Evolutionary conservation across 64 coral and sea anemone genomes (phyloP), one percentile per base, ranked within the genome.

Genomic region (Montipora capricornis): DNA sequence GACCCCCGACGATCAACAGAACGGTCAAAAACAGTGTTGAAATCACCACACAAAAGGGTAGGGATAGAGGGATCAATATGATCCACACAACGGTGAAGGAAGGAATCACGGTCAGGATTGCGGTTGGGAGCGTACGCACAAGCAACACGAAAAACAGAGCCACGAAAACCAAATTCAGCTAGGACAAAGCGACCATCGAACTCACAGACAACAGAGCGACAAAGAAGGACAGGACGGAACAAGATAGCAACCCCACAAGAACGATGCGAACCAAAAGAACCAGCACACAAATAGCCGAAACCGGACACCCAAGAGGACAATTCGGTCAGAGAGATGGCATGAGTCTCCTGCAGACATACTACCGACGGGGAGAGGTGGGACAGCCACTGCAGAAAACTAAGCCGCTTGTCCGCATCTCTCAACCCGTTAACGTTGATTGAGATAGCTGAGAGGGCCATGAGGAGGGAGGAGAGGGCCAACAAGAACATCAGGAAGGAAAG

Each of bases 311-410:
- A 96, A 1, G 53, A 70, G 13, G 10, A 9, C 1, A 78, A 77
- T 26, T 93, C 79, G 0, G 29, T 37, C 1, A 37, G 29, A 9
- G 84, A 83, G 1, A 74, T 2, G 12, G 44, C 66, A 48, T 95
- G 94, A 19, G 89, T 88, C 20, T 95, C 89, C 53, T 95, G 94
- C 13, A 95, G 16, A 60, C 81, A 91, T 0, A 88, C 29, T 12
- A 0, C 29, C 26, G 10, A 26, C 82, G 29, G 29, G 2, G 29
- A 37, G 29, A 37, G 29, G 2, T 37, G 29, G 29, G 29, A 37
- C 29, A 37, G 10, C 94, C 94, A 95, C 17, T 77, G 44, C 0
- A 92, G 5, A 5, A 92, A 46, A 5, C 81, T 49, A 3, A 0
- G 5, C 0, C 84, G 15, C 3, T 87, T 86, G 3, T 6, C 3